phyloP scores from a whole-genome alignment of 1,140 invertebrate genomes.

The Formica selysi region DNA sequence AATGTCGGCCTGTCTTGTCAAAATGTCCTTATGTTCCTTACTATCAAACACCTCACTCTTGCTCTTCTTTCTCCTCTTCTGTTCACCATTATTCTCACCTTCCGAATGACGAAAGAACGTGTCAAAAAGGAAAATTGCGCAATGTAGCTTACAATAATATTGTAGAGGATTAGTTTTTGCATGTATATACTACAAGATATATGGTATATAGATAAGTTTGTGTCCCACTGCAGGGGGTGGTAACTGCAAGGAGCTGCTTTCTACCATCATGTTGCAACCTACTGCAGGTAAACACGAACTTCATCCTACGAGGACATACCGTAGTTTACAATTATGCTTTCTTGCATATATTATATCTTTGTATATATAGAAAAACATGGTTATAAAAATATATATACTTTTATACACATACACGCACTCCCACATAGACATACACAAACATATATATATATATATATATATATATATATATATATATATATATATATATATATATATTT shows the following conservation, averaged over 20 bases:
- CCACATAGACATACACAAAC: slow-evolving; percentile 53
- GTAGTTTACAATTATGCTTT: slow-evolving; percentile 85
- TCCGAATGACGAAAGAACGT: slow-evolving; percentile 70
- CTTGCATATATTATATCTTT: slow-evolving; percentile 75
- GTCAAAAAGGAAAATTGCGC: slow-evolving; percentile 68
- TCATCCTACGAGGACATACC: slow-evolving; percentile 84
- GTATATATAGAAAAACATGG: slow-evolving; percentile 61
- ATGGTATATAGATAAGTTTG: slow-evolving; percentile 87
- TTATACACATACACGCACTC: background rate
- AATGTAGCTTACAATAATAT: slow-evolving; percentile 75
- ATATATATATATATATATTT: slow-evolving; percentile 54
- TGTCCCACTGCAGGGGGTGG: slow-evolving; percentile 87
- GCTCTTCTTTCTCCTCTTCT: slow-evolving; percentile 70
- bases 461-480: too few relatives aligned
- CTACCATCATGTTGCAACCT: slow-evolving; percentile 86
- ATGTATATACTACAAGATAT: slow-evolving; percentile 82
- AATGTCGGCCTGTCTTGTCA: slow-evolving; percentile 70
- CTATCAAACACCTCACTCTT: slow-evolving; percentile 72
- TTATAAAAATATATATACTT: slow-evolving; percentile 43
- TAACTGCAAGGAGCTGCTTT: slow-evolving; percentile 87
- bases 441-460: slow-evolving; percentile 26
- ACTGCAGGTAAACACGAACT: slow-evolving; percentile 87
- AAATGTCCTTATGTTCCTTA: slow-evolving; percentile 58
- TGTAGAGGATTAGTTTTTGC: slow-evolving; percentile 81
- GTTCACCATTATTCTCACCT: slow-evolving; percentile 64